Evolutionary conservation across 2,113 vertebrate species (phyloP), one percentile per base, ranked within the genome.

Genomic region (Thermophis baileyi): DNA sequence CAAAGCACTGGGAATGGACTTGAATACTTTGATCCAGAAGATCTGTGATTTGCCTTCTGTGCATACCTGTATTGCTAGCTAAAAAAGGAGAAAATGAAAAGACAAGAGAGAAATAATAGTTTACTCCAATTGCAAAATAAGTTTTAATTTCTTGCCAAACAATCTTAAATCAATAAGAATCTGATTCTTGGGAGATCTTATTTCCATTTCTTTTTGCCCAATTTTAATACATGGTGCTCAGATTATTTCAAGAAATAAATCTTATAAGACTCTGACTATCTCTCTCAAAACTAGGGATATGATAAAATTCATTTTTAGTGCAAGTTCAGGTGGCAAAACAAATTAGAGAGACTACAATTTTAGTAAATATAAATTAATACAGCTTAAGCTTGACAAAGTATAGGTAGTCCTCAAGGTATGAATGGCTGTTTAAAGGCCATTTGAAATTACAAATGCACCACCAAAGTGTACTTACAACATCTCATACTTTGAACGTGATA

Each of bases 11-110:
- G 10, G 98, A 99, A 94, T 99, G 98, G 89, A 99, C 98, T 96
- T 98, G 99, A 95, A 99, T 99, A 94, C 99, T 99, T 95, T 99
- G 99, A 97, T 99, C 99, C 97, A 99, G 97, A 93, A 99, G 98
- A 97, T 99, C 99, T 35, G 98, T 98, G 96, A 99, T 99, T 96
- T 99, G 99, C 90, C 99, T 98, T 9, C 99, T 98, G 95, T 99
- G 99, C 96, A 97, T 97, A 88, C 98, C 98, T 90, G 98, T 98
- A 94, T 98, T 99, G 96, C 94, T 98, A 97, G 98, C 99, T 99
- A 95, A 54, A 95, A 60, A 20, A 93, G 55, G 93, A 46, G 92
- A n/a, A 85, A 91, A 54, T 2, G 0, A 6, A 89, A 54, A 92
- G 51, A 30, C 93, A 46, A 74, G 20, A 57, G 18, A 89, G 12